Evolutionary conservation across 2,797 vertebrate genomes (phyloP).

Genomic region (Amblyopsis hoosieri): DNA sequence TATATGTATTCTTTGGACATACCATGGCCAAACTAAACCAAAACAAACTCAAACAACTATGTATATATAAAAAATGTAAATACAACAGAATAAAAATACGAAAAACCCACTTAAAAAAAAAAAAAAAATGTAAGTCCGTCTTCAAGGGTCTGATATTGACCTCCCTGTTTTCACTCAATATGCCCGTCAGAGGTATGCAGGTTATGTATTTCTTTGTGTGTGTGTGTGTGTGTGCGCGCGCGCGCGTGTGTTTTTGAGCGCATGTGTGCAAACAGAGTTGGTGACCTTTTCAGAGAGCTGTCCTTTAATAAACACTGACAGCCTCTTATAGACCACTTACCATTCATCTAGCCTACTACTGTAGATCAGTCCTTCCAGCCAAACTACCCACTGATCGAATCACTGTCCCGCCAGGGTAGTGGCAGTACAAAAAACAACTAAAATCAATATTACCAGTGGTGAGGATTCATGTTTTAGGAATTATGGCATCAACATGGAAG

Average conservation of each 20-base stretch:
- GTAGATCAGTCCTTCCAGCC: constrained; percentile 56
- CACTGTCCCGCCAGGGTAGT: constrained; percentile 47
- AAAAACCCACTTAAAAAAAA: too few species aligned
- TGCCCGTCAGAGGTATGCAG: background rate
- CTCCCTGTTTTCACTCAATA: constrained; percentile 27
- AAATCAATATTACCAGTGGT: constrained; percentile 68
- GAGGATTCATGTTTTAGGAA: constrained; percentile 61
- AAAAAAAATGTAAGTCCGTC: background rate
- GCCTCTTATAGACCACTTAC: constrained; percentile 75
- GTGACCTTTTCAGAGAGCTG: constrained; percentile 71
- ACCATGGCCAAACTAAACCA: too few species aligned
- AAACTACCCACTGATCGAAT: constrained; percentile 69
- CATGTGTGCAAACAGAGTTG: constrained; percentile 30
- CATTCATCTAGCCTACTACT: constrained; percentile 70
- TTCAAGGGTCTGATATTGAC: constrained; percentile 3
- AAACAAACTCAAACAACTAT: too few species aligned
- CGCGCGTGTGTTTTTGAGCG: constrained; percentile 1
- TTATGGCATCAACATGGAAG: constrained; percentile 30
- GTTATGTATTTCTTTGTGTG: constrained; percentile 2
- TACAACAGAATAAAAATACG: too few species aligned
- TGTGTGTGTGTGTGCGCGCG: constrained; percentile 7
- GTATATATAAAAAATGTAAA: too few species aligned
- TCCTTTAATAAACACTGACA: constrained; percentile 75
- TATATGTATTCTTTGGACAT: too few species aligned
- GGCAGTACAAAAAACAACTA: constrained; percentile 53